Evolutionary conservation across 2,888 invertebrate species (phyloP).

Genomic region (Neoitamus cyanurus): DNA sequence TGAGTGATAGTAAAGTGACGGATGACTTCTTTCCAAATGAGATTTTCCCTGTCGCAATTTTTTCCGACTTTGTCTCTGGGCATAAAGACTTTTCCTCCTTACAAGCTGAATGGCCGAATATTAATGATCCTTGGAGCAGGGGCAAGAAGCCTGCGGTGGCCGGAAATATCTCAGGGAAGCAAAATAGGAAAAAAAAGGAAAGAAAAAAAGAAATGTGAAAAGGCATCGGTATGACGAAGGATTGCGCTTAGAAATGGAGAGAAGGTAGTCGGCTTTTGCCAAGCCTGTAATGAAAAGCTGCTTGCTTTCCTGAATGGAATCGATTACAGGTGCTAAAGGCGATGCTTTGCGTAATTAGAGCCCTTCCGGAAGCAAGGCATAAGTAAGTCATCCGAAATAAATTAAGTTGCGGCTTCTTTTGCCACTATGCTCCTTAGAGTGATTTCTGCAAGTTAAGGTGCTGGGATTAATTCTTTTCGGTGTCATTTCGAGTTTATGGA

Average conservation of each 20-base stretch:
- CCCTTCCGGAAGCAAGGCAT: not conserved
- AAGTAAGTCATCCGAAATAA: not conserved
- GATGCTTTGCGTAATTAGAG: not conserved
- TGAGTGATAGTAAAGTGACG: slow-evolving; percentile 39
- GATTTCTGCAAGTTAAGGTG: not conserved
- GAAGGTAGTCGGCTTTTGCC: not conserved
- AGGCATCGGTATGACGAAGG: not conserved
- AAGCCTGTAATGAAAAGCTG: not conserved
- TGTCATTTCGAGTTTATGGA: too few relatives aligned
- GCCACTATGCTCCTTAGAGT: not conserved
- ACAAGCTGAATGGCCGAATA: slow-evolving; percentile 25
- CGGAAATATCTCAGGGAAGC: not conserved
- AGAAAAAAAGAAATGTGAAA: not conserved
- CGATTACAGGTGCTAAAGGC: not conserved
- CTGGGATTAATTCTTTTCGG: not conserved
- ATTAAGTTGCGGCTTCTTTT: not conserved
- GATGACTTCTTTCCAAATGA: slow-evolving; percentile 40
- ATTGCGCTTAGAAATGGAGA: not conserved
- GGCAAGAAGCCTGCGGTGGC: not conserved
- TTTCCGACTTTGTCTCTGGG: slow-evolving; percentile 16
- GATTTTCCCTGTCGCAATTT: slow-evolving; percentile 14
- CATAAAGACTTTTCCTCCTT: slow-evolving; percentile 24
- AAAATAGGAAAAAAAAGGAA: not conserved
- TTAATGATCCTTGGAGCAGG: not conserved
- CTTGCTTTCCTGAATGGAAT: not conserved